Conservation (phyloP, 2,113 vertebrate species). For the Xenopus borealis region DNA sequence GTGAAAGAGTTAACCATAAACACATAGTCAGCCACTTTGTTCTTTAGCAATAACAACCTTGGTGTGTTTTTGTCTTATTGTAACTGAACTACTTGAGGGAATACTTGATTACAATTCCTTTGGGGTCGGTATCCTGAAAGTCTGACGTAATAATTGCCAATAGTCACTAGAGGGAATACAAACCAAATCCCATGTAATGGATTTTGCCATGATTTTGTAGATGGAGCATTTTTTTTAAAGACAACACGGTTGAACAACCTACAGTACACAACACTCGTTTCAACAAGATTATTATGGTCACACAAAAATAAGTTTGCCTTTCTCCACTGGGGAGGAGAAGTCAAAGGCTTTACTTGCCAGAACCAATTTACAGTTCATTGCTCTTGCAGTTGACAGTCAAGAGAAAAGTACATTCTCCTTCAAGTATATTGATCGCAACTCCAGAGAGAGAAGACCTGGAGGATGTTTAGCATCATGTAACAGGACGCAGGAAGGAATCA, state of each 20-base stretch:
- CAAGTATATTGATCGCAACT: conserved; percentile 21
- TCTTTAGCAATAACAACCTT: background rate
- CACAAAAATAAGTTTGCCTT: conserved; percentile 25
- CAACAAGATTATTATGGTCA: conserved; percentile 35
- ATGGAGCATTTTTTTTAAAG: background rate
- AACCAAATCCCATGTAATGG: background rate
- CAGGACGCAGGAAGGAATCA: conserved; percentile 5
- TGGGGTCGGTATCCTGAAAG: conserved; percentile 4
- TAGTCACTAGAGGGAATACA: background rate
- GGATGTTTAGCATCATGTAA: conserved; percentile 6
- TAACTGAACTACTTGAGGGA: background rate
- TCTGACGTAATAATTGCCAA: conserved; percentile 4
- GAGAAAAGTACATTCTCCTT: conserved; percentile 18
- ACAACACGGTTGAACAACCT: background rate
- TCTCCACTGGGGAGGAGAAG: conserved; percentile 37
- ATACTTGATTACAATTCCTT: conserved; percentile 16
- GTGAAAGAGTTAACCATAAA: too few relatives aligned
- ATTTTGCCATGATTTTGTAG: background rate
- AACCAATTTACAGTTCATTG: conserved; percentile 36
- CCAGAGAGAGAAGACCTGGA: background rate
- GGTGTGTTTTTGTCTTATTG: conserved; percentile 17
- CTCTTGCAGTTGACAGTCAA: conserved; percentile 19
- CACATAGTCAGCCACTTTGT: too few relatives aligned
- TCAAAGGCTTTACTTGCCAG: conserved; percentile 41
- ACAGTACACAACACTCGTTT: conserved; percentile 19